Evolutionary conservation across 2,113 vertebrate genomes (phyloP).

Genomic region (Procavia capensis): DNA sequence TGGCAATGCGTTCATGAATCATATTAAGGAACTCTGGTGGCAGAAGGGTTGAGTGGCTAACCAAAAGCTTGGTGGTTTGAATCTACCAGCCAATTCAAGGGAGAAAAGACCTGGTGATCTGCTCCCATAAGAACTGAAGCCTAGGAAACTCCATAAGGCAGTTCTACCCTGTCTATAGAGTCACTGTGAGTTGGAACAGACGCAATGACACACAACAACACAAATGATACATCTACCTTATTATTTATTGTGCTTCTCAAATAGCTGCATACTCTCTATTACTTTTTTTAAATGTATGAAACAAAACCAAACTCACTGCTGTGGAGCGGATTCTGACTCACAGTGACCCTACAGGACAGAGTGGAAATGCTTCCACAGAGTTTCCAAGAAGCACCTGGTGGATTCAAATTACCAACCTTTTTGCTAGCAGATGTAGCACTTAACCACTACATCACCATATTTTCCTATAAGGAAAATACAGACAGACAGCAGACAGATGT

Average conservation of each 20-base stretch:
- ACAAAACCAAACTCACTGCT: too few species aligned
- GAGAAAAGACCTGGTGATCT: background rate
- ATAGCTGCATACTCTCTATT: slow-evolving; percentile 18
- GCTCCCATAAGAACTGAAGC: background rate
- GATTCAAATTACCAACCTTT: too few species aligned
- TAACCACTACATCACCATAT: too few species aligned
- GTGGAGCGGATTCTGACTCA: too few species aligned
- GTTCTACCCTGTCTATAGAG: background rate
- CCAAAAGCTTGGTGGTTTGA: background rate
- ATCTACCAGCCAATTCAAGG: background rate
- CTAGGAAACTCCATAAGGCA: background rate
- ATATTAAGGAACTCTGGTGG: background rate
- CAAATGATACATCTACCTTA: slow-evolving; percentile 5
- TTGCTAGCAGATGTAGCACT: too few species aligned
- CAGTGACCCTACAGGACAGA: too few species aligned
- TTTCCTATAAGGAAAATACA: too few species aligned
- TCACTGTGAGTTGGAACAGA: background rate
- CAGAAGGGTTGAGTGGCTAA: background rate
- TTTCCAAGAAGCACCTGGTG: too few species aligned
- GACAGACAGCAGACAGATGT: too few species aligned
- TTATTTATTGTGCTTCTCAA: background rate
- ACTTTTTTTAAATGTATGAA: slow-evolving; percentile 15
- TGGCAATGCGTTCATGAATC: background rate
- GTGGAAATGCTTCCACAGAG: too few species aligned
- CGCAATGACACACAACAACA: background rate